A percentile compares a stretch with the other conserved stretches of the same genome.
phyloP scores from a whole-genome alignment of 2,797 vertebrate species.

The Loris lydekkerianus region DNA sequence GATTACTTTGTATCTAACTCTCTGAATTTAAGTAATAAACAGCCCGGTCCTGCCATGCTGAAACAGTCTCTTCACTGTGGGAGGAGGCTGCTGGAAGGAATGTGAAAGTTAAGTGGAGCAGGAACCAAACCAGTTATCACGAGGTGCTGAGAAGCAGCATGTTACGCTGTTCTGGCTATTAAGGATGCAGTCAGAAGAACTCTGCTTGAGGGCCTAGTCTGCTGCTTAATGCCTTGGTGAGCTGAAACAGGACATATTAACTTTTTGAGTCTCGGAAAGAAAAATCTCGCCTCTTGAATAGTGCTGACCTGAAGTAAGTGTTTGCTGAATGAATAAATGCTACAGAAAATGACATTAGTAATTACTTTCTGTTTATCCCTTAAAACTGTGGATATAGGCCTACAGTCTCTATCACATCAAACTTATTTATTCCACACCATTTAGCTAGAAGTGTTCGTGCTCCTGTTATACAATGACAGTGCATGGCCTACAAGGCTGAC shows the following conservation, averaged over 20 bases:
- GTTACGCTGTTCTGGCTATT: not conserved
- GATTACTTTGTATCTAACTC: constrained; percentile 24
- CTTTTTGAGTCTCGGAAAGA: not conserved
- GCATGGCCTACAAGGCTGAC: constrained; percentile 20
- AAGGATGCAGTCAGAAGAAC: not conserved
- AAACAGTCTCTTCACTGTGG: not conserved
- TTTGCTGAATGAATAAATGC: constrained; percentile 47
- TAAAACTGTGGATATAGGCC: not conserved
- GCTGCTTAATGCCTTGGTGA: not conserved
- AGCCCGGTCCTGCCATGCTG: not conserved
- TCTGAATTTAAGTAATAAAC: not conserved
- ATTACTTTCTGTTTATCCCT: not conserved
- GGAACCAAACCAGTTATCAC: not conserved
- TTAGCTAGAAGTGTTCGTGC: constrained; percentile 22
- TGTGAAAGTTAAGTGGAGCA: not conserved
- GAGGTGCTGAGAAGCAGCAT: not conserved
- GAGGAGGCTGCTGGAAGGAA: not conserved
- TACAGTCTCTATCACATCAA: not conserved
- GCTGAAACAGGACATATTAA: not conserved
- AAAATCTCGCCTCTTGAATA: not conserved
- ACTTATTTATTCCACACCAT: not conserved
- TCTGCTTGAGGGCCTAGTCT: not conserved
- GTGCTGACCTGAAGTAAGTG: constrained; percentile 3
- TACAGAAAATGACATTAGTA: constrained; percentile 2
- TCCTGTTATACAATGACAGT: constrained; percentile 15